These are phyloP conservation scores for Hystrix brachyura DNA, from an alignment of 2,113 vertebrate genomes.

Conservation along the genomic window DNA sequence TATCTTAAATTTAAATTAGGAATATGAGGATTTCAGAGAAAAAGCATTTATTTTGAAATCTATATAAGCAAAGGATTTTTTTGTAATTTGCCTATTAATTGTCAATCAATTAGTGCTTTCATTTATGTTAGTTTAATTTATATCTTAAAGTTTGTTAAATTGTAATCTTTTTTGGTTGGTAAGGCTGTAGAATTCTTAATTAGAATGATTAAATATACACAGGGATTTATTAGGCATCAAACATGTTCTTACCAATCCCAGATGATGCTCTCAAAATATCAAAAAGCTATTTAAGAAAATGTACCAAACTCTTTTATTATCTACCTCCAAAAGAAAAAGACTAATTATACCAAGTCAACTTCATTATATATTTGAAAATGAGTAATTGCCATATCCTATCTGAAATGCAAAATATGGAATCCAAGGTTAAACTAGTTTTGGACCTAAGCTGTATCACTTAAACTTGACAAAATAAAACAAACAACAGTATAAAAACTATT, in stretches of 20 bases:
- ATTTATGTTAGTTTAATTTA: constrained; percentile 9
- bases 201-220: not conserved
- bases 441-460: not conserved
- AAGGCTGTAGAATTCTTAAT: not conserved
- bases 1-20: not conserved
- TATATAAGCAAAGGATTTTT: not conserved
- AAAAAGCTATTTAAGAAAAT: not conserved
- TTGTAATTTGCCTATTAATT: not conserved
- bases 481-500: not conserved
- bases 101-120: constrained; percentile 14
- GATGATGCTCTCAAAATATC: not conserved
- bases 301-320: not conserved
- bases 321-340: not conserved
- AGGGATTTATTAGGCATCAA: not conserved
- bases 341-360: not conserved
- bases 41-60: not conserved
- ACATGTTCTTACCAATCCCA: not conserved
- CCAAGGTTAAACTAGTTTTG: not conserved
- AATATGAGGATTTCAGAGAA: not conserved
- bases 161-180: not conserved
- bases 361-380: not conserved
- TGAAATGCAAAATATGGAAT: not conserved
- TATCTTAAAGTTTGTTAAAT: not conserved
- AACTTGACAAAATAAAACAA: not conserved
- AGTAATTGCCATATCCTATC: not conserved